Evolutionary conservation across 2,113 vertebrate genomes (phyloP).

Genomic region (Opisthocomus hoazin): DNA sequence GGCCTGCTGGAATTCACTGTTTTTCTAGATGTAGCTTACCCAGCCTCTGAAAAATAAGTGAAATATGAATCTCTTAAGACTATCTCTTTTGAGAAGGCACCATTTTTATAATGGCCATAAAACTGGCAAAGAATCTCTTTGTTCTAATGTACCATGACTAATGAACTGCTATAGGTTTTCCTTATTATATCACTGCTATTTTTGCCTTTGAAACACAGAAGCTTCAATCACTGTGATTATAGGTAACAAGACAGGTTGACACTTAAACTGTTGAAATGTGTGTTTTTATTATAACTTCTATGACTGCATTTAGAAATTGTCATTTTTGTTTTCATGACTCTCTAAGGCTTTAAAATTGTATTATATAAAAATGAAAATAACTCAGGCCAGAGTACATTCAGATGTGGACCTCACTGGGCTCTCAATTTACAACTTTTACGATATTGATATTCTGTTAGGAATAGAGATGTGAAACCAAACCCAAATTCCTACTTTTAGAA

Average conservation of each 20-base stretch:
- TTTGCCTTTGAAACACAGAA: slow-evolving; percentile 56
- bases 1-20: neutral
- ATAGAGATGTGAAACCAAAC: neutral
- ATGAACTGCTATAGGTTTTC: slow-evolving; percentile 23
- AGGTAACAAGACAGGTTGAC: slow-evolving; percentile 61
- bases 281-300: slow-evolving; percentile 45
- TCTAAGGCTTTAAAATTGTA: slow-evolving; percentile 34
- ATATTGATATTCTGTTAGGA: neutral
- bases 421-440: neutral
- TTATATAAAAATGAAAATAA: slow-evolving; percentile 15
- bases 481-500: neutral
- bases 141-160: slow-evolving; percentile 40
- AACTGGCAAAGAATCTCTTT: neutral
- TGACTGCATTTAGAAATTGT: slow-evolving; percentile 37
- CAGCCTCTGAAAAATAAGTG: neutral
- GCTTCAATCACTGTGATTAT: slow-evolving; percentile 58
- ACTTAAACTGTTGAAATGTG: slow-evolving; percentile 39
- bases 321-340: slow-evolving; percentile 36
- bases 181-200: slow-evolving; percentile 33
- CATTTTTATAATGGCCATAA: neutral
- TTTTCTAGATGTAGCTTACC: neutral
- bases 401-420: neutral
- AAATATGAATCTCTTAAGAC: neutral
- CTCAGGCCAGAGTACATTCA: neutral
- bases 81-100: neutral